Percentiles rank a stretch among this genome's conserved stretches.
These are phyloP conservation scores for Idaea dimidiata DNA, from an alignment of 2,888 invertebrate genomes.

Conservation along the genomic window DNA sequence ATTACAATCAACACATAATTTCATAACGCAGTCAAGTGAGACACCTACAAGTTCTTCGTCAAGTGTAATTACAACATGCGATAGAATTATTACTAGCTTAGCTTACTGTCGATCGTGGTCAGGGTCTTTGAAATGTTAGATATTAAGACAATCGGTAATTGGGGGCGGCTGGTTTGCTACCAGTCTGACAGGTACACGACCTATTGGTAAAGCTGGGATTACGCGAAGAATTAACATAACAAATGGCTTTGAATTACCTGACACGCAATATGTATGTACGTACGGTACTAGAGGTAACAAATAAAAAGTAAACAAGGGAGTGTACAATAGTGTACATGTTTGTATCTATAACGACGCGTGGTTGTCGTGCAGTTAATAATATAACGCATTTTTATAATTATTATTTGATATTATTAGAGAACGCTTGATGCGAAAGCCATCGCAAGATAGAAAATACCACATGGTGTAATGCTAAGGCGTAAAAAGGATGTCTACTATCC, in stretches of 20 bases:
- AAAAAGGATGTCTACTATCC: too few relatives aligned
- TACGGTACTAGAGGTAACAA: neutral
- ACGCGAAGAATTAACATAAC: neutral
- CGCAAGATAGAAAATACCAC: too few relatives aligned
- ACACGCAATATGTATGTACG: neutral
- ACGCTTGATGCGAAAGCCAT: too few relatives aligned
- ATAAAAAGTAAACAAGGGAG: neutral
- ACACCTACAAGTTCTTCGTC: neutral
- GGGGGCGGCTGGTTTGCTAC: slow-evolving; percentile 29
- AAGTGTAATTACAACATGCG: slow-evolving; percentile 7
- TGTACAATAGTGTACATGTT: too few relatives aligned
- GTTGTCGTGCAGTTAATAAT: too few relatives aligned
- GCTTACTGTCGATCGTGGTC: slow-evolving; percentile 52
- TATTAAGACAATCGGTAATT: slow-evolving; percentile 30
- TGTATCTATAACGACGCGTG: too few relatives aligned
- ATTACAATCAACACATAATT: neutral
- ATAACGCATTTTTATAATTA: too few relatives aligned
- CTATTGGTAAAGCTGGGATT: slow-evolving; percentile 26
- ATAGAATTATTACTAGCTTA: neutral
- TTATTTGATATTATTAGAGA: too few relatives aligned
- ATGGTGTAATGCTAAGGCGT: too few relatives aligned
- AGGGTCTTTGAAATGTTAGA: slow-evolving; percentile 51
- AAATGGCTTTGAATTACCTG: neutral
- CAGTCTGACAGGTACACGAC: slow-evolving; percentile 30
- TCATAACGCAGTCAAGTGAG: neutral